Evolutionary conservation across 2,113 vertebrate genomes (phyloP).

Genomic region (Chiloscyllium plagiosum): DNA sequence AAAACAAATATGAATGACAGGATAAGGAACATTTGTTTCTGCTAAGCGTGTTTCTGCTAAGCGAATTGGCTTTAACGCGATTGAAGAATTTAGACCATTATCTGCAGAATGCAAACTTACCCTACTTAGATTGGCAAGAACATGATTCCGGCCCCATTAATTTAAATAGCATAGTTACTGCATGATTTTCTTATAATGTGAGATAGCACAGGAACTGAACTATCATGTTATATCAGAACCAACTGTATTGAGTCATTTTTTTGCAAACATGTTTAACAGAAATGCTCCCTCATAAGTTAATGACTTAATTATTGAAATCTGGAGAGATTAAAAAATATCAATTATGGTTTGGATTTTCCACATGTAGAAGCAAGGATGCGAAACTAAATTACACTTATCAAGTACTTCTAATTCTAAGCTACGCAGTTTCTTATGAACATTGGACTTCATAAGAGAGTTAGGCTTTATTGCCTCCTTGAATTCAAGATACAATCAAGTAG

Average conservation of each 20-base stretch:
- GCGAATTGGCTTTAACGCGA: no score
- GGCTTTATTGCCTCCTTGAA: not conserved
- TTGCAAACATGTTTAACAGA: not conserved
- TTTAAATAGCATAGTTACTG: no score
- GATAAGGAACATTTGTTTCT: not conserved
- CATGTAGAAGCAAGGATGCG: not conserved
- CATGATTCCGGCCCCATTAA: no score
- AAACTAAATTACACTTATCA: not conserved
- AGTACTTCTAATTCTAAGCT: not conserved
- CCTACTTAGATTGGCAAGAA: no score
- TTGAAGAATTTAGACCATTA: no score
- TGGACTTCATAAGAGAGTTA: not conserved
- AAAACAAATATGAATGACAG: not conserved
- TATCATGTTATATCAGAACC: no score
- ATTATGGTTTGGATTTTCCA: not conserved
- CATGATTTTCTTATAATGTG: no score
- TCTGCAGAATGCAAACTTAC: no score
- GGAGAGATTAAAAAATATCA: not conserved
- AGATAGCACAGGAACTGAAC: no score
- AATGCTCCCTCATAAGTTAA: not conserved
- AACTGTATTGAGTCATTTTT: not conserved
- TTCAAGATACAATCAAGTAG: not conserved
- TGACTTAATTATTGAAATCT: not conserved
- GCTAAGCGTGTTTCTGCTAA: no score
- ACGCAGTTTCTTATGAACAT: not conserved